A percentile compares a stretch with the other conserved stretches of the same genome.
Evolutionary conservation across 2,113 vertebrate species (phyloP).

Genomic region (Atractosteus spatula): DNA sequence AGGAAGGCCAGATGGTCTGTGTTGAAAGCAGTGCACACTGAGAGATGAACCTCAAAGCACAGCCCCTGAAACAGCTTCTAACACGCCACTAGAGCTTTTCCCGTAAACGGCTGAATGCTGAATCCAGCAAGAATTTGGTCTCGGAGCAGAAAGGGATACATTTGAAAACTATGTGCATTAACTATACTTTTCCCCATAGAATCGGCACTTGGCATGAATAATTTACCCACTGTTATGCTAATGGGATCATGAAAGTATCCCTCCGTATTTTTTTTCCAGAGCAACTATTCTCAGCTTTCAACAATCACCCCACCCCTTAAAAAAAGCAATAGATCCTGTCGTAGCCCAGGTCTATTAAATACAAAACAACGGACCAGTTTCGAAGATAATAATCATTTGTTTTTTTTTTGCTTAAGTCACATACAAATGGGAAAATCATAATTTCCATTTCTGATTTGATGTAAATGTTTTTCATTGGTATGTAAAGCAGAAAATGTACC

Average conservation of each 20-base stretch:
- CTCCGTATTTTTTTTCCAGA: conserved; percentile 72
- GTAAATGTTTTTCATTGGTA: too few species aligned
- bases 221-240: conserved; percentile 99
- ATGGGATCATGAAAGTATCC: conserved; percentile 99
- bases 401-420: too few species aligned
- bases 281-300: conserved; percentile 94
- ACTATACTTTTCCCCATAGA: conserved; percentile 98
- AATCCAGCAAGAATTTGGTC: conserved; percentile 97
- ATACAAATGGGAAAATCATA: too few species aligned
- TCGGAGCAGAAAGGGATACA: conserved; percentile 91
- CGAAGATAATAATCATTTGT: too few species aligned
- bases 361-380: too few species aligned
- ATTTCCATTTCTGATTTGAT: too few species aligned
- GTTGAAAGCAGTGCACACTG: conserved; percentile 71
- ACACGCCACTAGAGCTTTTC: conserved; percentile 88
- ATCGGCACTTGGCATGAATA: conserved; percentile 98
- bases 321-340: conserved; percentile 73
- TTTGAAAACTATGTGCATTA: conserved; percentile 99
- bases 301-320: conserved; percentile 84
- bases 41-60: conserved; percentile 69
- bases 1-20: conserved; percentile 92
- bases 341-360: conserved; percentile 46
- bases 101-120: conserved; percentile 94
- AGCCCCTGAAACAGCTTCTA: conserved; percentile 73
- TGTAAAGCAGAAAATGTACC: too few species aligned